Conservation (phyloP, 1,140 invertebrate species). For the Tribolium castaneum region DNA sequence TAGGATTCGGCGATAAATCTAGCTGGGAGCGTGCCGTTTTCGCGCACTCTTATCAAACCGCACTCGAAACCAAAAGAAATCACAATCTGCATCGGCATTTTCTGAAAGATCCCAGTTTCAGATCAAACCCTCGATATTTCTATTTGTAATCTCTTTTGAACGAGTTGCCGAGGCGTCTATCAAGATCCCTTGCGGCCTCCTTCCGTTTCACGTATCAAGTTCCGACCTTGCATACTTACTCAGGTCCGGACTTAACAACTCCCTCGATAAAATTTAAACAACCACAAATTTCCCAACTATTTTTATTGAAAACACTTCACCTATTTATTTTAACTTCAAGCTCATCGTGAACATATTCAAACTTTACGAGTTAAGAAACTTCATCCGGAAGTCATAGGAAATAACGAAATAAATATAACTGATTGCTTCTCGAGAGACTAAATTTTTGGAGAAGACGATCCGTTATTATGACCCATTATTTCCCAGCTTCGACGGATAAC, state of each 20-base stretch:
- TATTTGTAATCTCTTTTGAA: conserved; percentile 46
- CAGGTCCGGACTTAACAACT: conserved; percentile 13
- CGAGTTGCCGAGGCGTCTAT: conserved; percentile 28
- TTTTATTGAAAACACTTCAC: conserved; percentile 1
- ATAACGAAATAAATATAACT: background rate
- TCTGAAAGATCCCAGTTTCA: conserved; percentile 24
- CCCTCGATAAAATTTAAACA: conserved; percentile 19
- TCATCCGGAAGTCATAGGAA: background rate
- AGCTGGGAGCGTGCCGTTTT: background rate
- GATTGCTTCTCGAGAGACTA: background rate
- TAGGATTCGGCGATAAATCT: conserved; percentile 8
- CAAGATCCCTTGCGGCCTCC: conserved; percentile 27
- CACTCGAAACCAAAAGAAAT: conserved; percentile 13
- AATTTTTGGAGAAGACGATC: background rate
- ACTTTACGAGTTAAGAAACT: background rate
- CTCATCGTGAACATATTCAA: background rate
- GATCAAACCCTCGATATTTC: conserved; percentile 44
- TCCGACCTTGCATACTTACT: conserved; percentile 35
- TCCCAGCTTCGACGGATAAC: background rate
- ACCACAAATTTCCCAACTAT: conserved; percentile 7
- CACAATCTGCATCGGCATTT: conserved; percentile 43
- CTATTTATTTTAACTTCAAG: background rate
- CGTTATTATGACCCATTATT: background rate
- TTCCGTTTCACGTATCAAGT: conserved; percentile 33
- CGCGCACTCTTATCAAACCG: conserved; percentile 14